Evolutionary conservation across 1,140 invertebrate species (phyloP).

Genomic region (Macrosteles quadrilineatus): DNA sequence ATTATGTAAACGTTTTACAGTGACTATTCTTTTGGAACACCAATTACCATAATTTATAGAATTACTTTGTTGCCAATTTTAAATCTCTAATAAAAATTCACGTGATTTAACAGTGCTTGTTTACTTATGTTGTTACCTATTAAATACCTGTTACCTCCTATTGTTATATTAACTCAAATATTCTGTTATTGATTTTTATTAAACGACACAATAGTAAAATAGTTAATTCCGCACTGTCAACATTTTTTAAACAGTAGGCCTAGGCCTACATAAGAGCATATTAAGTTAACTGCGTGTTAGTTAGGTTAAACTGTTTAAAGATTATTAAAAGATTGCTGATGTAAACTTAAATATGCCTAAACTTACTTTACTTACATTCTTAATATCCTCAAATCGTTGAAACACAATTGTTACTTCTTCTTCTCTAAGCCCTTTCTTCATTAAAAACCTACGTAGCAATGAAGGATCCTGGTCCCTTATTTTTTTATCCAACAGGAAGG

Average conservation of each 20-base stretch:
- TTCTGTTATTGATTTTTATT: too few species aligned
- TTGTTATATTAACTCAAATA: too few species aligned
- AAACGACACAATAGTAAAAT: neutral
- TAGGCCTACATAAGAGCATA: neutral
- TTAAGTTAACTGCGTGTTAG: neutral
- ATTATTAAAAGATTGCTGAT: neutral
- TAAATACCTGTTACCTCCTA: too few species aligned
- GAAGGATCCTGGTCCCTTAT: neutral
- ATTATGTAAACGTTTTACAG: too few species aligned
- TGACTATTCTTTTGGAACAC: too few species aligned
- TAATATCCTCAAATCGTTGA: neutral
- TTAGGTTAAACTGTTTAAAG: neutral
- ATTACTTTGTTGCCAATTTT: too few species aligned
- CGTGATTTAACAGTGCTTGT: too few species aligned
- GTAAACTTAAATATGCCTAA: neutral
- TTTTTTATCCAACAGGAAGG: neutral
- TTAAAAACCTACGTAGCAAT: neutral
- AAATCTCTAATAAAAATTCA: too few species aligned
- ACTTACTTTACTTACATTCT: neutral
- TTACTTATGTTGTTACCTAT: too few species aligned
- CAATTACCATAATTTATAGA: too few species aligned
- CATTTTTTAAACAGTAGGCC: neutral
- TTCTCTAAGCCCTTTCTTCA: conserved; percentile 16
- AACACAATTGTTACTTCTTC: neutral
- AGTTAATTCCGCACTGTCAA: neutral